Percentiles rank a stretch among this genome's conserved stretches.
Evolutionary conservation across 2,797 vertebrate species (phyloP).

Genomic region (Oceanodroma leucorhoa): DNA sequence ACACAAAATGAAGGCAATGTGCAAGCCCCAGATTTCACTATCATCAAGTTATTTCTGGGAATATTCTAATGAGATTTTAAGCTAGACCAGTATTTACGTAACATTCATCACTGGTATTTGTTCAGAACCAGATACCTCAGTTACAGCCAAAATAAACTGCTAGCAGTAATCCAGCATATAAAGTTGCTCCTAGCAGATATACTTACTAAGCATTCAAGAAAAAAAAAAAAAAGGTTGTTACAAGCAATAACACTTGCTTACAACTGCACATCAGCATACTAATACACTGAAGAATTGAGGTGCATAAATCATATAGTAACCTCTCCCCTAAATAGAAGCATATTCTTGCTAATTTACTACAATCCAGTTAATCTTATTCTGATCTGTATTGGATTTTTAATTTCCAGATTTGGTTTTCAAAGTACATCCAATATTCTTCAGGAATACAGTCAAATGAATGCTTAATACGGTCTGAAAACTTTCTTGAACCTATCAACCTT

Average conservation of each 20-base stretch:
- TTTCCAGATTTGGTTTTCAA: background rate
- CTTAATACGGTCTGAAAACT: background rate
- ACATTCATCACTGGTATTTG: constrained; percentile 22
- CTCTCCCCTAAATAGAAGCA: background rate
- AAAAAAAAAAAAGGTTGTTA: background rate
- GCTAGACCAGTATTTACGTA: constrained; percentile 6
- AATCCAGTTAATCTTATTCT: background rate
- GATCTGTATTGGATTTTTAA: background rate
- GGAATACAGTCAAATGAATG: background rate
- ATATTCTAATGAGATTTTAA: constrained; percentile 37
- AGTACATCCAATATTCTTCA: background rate
- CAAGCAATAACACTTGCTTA: background rate
- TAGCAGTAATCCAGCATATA: background rate
- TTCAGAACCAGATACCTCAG: background rate
- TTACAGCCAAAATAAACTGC: constrained; percentile 36
- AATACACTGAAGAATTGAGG: background rate
- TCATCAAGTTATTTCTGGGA: constrained; percentile 25
- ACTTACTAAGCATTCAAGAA: background rate
- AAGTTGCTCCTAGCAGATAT: background rate
- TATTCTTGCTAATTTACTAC: background rate
- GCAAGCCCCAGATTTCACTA: background rate
- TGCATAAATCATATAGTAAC: background rate
- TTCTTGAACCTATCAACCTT: background rate
- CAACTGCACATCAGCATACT: background rate
- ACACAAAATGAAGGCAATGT: background rate